These are phyloP conservation scores for Pseudocheirus occidentalis DNA, from an alignment of 2,797 vertebrate species.

Conservation along the genomic window DNA sequence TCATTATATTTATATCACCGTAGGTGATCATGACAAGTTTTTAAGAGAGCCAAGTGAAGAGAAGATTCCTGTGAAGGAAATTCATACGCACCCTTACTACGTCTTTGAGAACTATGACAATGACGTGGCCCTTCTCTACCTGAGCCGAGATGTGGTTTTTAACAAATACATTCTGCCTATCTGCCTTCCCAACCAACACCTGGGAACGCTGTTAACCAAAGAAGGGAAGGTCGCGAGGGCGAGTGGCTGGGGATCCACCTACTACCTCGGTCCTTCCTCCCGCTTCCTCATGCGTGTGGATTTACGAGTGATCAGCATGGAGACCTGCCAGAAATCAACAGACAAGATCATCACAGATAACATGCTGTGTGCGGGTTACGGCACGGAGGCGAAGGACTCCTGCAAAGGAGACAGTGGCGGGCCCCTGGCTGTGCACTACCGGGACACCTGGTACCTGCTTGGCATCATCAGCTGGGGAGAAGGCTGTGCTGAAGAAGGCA, in stretches of 20 bases:
- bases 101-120: neutral
- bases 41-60: neutral
- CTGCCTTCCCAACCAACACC: slow-evolving; percentile 76
- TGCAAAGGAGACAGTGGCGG: slow-evolving; percentile 80
- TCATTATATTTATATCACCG: neutral
- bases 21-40: neutral
- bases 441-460: slow-evolving; percentile 61
- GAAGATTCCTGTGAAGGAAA: neutral
- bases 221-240: slow-evolving; percentile 40
- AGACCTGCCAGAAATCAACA: slow-evolving; percentile 61
- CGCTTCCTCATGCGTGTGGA: slow-evolving; percentile 72
- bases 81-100: neutral
- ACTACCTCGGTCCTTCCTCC: neutral
- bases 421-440: slow-evolving; percentile 68
- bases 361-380: slow-evolving; percentile 78
- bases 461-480: slow-evolving; percentile 80
- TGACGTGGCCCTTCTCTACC: neutral
- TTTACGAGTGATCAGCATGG: slow-evolving; percentile 69
- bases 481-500: slow-evolving; percentile 76
- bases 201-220: slow-evolving; percentile 62
- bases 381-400: neutral
- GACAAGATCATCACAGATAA: slow-evolving; percentile 65
- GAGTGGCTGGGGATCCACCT: slow-evolving; percentile 76
- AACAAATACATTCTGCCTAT: slow-evolving; percentile 54
- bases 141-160: neutral